A percentile compares a stretch with the other conserved stretches of the same genome.
Conservation (phyloP, 2,113 vertebrate genomes). For the Grallaria varia region DNA sequence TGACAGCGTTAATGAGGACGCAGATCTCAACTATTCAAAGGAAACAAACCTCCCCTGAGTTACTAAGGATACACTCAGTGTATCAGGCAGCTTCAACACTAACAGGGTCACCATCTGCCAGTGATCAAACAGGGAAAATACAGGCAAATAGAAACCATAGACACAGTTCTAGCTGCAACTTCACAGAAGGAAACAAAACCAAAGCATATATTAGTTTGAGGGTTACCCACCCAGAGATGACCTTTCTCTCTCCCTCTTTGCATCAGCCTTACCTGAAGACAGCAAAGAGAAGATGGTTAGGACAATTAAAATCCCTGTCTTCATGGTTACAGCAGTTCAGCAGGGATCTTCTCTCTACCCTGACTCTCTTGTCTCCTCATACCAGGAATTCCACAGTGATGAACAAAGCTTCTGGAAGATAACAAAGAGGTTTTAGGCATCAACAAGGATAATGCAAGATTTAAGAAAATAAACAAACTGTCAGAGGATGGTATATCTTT, state of each 20-base stretch:
- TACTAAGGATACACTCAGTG: not conserved
- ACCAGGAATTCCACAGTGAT: conserved; percentile 59
- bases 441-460: not conserved
- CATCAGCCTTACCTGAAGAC: conserved; percentile 58
- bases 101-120: conserved; percentile 44
- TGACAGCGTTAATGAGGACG: accelerated
- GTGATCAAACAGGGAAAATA: not conserved
- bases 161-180: not conserved
- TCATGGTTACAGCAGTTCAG: conserved; percentile 37
- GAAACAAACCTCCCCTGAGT: not conserved
- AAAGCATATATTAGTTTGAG: not conserved
- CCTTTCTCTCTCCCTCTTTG: not conserved
- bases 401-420: conserved; percentile 24
- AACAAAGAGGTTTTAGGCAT: not conserved
- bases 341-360: not conserved
- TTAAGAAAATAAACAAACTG: not conserved
- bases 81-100: not conserved
- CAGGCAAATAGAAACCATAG: not conserved
- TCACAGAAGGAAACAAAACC: conserved; percentile 3
- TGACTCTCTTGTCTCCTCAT: conserved; percentile 29
- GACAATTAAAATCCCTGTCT: not conserved
- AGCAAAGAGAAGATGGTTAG: conserved; percentile 2
- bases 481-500: not conserved
- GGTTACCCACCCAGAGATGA: not conserved
- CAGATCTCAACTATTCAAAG: not conserved